Base-by-base conservation (phyloP, 2,888 invertebrate species). In the Amaurobius ferox region DNA sequence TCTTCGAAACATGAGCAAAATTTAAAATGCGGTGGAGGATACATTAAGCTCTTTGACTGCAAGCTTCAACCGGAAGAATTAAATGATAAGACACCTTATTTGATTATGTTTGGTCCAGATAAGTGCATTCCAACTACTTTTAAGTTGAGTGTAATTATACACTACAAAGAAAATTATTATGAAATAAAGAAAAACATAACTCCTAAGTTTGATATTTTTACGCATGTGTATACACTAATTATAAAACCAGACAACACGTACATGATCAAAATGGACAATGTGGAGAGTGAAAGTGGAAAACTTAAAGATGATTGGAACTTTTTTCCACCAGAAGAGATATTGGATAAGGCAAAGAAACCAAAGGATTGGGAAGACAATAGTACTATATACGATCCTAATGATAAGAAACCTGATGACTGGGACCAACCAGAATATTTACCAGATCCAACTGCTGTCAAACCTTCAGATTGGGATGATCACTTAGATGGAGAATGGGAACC, bases 401-500 rank as follows among this genome's bases (percentile, higher is more conserved):
- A 99, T 93, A 94, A 93, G 89, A 99, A 99, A 92, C 98, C 98
- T 48, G 98, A 96, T 88, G 97, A 99, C 91, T 99, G 98, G 98
- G 99, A 99, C 90, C 96, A 98, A 92, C 96, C 99, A 70, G 98
- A 99, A 92, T 98, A 98, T 93, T 98, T 99, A 91, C 95, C 98
- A 29, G 98, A 99, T 92, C 98, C 98, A 0, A 98, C 98, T 91
- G 98, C 98, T 86, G 94, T 94, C 90, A 98, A 98, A 92, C 99
- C 99, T 1, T 98, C 98, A 89, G 98, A 99, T 92, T 99, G 99
- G 99, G 99, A 99, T 91, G 99, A 99, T 92, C 99, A 99, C 93
- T 98, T 98, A 97, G 97, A 98, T 92, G 97, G 99, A 30, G 98
- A 99, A 93, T 99, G 99, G 99, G 99, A 99, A 92, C 97, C 99